Evolutionary conservation across 2,888 invertebrate species (phyloP).

Genomic region (Drosophila kambysellisi): DNA sequence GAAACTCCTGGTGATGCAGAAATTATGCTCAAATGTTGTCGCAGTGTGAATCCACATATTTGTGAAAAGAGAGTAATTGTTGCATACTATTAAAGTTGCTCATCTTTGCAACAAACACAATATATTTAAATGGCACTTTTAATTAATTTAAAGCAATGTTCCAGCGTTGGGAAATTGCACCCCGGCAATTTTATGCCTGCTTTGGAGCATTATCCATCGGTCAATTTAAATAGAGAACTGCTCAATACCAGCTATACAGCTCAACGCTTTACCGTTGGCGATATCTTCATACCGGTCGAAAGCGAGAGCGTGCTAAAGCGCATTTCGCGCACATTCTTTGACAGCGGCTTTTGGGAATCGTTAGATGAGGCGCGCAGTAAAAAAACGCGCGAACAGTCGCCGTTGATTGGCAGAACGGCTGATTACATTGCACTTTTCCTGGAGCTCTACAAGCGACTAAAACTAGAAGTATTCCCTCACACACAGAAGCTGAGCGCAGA

Average conservation of each 20-base stretch:
- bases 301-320: conserved; percentile 90
- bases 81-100: not conserved
- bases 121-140: conserved; percentile 63
- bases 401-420: conserved; percentile 86
- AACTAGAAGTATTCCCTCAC: conserved; percentile 87
- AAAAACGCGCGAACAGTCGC: conserved; percentile 78
- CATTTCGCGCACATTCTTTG: conserved; percentile 91
- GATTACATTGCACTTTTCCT: conserved; percentile 86
- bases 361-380: conserved; percentile 88
- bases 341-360: conserved; percentile 90
- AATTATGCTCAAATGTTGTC: not conserved
- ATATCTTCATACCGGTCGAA: conserved; percentile 87
- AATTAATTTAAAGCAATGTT: conserved; percentile 44
- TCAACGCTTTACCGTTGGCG: conserved; percentile 38
- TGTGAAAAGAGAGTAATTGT: conserved; percentile 12
- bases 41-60: not conserved
- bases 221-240: conserved; percentile 88
- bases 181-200: conserved; percentile 66
- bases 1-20: not conserved
- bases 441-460: conserved; percentile 86
- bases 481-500: conserved; percentile 84
- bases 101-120: conserved; percentile 16
- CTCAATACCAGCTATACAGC: conserved; percentile 86
- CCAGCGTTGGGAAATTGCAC: not conserved
- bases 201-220: conserved; percentile 89